Percentiles rank a stretch among this genome's conserved stretches.
Evolutionary conservation across 2,113 vertebrate genomes (phyloP).

Genomic region (Hydrolagus affinis): DNA sequence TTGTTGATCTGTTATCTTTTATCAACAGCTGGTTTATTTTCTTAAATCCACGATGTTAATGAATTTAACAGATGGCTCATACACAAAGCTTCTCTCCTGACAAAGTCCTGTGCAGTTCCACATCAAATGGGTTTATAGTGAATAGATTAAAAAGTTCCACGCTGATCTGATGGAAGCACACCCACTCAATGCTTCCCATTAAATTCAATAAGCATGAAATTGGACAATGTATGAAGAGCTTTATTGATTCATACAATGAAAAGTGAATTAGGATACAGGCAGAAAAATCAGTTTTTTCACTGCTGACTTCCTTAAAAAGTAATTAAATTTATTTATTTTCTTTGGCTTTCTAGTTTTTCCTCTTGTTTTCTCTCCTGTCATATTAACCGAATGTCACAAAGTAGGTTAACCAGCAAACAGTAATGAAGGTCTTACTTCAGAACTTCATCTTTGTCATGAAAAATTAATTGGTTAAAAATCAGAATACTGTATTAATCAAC

Average conservation of each 20-base stretch:
- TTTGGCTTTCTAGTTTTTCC: background rate
- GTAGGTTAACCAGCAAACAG: no score
- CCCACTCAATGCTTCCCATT: slow-evolving; percentile 12
- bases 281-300: background rate
- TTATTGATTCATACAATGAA: background rate
- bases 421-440: no score
- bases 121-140: background rate
- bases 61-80: background rate
- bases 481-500: no score
- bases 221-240: background rate
- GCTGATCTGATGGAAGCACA: background rate
- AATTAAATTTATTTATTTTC: background rate
- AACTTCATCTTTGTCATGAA: no score
- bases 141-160: background rate
- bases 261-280: slow-evolving; percentile 3
- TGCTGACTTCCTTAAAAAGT: background rate
- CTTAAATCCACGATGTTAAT: background rate
- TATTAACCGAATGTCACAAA: background rate
- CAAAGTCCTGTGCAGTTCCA: background rate
- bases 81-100: background rate
- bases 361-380: background rate
- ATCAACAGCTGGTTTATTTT: background rate
- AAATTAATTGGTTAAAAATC: no score
- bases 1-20: slow-evolving; percentile 5
- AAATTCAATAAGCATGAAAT: slow-evolving; percentile 16